A percentile compares a stretch with the other conserved stretches of the same genome.
Conservation (phyloP, 2,797 vertebrate species). For the Amniataba percoides region DNA sequence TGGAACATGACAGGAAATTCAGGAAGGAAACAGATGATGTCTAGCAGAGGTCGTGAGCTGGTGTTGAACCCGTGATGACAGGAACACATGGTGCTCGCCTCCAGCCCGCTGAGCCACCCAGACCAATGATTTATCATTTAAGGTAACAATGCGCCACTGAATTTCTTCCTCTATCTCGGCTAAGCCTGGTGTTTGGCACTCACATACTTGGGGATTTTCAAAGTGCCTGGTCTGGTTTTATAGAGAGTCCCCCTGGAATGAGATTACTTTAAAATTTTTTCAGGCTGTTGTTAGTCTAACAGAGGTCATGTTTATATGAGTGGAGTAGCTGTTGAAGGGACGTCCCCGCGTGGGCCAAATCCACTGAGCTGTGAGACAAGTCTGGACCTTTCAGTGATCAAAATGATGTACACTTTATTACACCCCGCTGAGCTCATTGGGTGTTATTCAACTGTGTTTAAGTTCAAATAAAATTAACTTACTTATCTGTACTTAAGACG, state of each 20-base stretch:
- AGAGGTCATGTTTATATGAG: conserved; percentile 80
- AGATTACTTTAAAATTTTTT: conserved; percentile 67
- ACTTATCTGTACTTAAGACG: no score
- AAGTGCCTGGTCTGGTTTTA: conserved; percentile 71
- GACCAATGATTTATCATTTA: conserved; percentile 72
- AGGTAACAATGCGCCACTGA: conserved; percentile 66
- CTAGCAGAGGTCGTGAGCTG: conserved; percentile 69
- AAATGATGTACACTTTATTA: conserved; percentile 28
- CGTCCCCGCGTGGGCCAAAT: conserved; percentile 33
- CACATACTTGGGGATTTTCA: conserved; percentile 67
- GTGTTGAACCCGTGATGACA: conserved; percentile 78
- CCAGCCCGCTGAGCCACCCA: conserved; percentile 47
- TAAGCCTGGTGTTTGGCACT: conserved; percentile 69
- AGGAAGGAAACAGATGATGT: conserved; percentile 74
- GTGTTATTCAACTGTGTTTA: neutral
- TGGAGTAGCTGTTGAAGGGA: conserved; percentile 64
- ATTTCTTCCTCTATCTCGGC: conserved; percentile 61
- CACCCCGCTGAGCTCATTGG: conserved; percentile 10
- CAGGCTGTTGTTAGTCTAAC: conserved; percentile 75
- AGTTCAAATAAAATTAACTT: neutral
- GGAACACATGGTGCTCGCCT: conserved; percentile 73
- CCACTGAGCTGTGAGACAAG: conserved; percentile 8
- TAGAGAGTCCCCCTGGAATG: conserved; percentile 57
- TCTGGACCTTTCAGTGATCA: conserved; percentile 32
- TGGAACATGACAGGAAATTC: conserved; percentile 71